These are phyloP conservation scores for Asteroscopus sphinx DNA, from an alignment of 2,888 invertebrate genomes.

Conservation along the genomic window DNA sequence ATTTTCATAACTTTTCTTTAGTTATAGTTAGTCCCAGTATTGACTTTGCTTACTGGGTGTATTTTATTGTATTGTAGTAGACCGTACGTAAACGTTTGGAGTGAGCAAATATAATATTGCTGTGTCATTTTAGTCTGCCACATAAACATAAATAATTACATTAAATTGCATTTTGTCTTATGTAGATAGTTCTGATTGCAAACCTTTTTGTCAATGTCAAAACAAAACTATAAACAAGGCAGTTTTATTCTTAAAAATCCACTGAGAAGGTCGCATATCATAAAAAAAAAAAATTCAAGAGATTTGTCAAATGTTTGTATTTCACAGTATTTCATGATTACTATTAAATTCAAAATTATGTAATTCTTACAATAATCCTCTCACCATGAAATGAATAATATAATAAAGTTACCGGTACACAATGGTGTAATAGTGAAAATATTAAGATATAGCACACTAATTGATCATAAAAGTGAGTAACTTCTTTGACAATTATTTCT, in stretches of 20 bases:
- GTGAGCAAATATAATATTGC: constrained; percentile 21
- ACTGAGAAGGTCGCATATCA: constrained; percentile 12
- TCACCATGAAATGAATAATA: constrained; percentile 75
- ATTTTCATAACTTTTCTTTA: neutral
- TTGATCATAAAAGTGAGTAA: constrained; percentile 64
- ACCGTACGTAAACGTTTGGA: neutral
- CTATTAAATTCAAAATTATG: constrained; percentile 33
- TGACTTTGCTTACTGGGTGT: neutral
- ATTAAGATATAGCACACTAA: constrained; percentile 59
- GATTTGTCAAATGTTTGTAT: constrained; percentile 29
- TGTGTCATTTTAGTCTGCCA: constrained; percentile 33
- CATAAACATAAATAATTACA: constrained; percentile 1
- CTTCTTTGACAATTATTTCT: constrained; percentile 57
- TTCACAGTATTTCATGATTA: neutral
- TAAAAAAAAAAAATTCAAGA: constrained; percentile 25
- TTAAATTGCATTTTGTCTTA: no score
- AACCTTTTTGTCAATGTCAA: neutral
- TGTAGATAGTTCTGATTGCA: neutral
- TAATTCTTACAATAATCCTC: constrained; percentile 36
- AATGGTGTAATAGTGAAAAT: constrained; percentile 58
- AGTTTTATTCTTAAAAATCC: neutral
- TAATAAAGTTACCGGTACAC: constrained; percentile 59
- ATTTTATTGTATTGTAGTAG: neutral
- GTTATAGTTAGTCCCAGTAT: neutral
- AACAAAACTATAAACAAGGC: neutral